Evolutionary conservation across 2,797 vertebrate genomes (phyloP).

Genomic region (Acrocephalus scirpaceus): DNA sequence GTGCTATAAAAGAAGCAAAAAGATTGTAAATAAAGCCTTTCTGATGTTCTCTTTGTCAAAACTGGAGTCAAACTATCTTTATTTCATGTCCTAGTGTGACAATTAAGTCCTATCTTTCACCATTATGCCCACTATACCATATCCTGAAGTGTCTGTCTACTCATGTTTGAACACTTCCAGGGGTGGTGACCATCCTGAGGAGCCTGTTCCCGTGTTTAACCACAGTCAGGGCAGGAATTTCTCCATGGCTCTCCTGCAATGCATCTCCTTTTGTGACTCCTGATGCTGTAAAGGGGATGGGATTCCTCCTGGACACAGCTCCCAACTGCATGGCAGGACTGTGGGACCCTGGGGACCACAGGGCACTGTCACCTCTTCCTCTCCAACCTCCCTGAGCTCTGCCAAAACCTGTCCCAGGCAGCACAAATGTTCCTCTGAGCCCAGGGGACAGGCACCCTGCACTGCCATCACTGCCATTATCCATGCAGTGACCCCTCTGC

Average conservation of each 20-base stretch:
- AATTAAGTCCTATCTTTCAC: neutral
- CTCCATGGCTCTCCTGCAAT: neutral
- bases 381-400: neutral
- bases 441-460: neutral
- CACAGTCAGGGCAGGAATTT: neutral
- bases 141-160: neutral
- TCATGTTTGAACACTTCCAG: neutral
- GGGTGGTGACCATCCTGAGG: neutral
- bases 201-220: neutral
- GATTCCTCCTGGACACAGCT: neutral
- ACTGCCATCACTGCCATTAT: fast-evolving
- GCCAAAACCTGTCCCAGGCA: neutral
- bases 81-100: no score
- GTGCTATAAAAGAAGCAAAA: no score
- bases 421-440: neutral
- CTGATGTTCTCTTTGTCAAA: no score
- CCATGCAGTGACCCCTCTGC: neutral
- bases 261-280: neutral
- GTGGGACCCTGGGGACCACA: fast-evolving
- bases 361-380: neutral
- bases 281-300: neutral
- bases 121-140: neutral
- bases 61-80: no score
- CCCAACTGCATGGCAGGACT: neutral
- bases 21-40: no score